Conservation (phyloP, 1,140 invertebrate genomes). For the Choristoneura fumiferana region DNA sequence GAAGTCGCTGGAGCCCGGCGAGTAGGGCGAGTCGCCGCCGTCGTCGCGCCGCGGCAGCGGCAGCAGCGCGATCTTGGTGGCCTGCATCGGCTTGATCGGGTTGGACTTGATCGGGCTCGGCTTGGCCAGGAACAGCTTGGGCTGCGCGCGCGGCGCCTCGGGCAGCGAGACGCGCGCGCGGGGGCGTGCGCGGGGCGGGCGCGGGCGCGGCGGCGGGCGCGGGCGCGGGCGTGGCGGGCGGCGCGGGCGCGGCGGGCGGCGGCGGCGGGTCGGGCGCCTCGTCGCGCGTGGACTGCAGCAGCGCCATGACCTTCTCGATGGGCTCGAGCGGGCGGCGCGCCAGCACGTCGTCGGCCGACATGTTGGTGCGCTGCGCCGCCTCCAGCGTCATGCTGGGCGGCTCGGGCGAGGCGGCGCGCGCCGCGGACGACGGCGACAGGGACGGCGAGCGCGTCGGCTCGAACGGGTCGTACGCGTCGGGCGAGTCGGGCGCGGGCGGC, state of each 20-base stretch:
- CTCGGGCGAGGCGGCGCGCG: no score
- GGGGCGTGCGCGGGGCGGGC: conserved; percentile 60
- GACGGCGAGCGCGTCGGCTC: conserved; percentile 91
- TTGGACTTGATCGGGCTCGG: conserved; percentile 77
- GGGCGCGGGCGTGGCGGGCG: conserved; percentile 22
- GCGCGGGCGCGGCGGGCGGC: conserved; percentile 61
- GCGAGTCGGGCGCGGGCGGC: conserved; percentile 82
- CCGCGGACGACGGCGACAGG: conserved; percentile 80
- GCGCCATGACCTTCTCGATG: conserved; percentile 68
- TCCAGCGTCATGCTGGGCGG: conserved; percentile 62
- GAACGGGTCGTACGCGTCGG: conserved; percentile 92
- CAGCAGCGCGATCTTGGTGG: conserved; percentile 55
- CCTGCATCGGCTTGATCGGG: conserved; percentile 78
- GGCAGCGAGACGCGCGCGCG: no score
- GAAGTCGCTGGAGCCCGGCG: conserved; percentile 89
- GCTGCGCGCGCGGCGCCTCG: conserved; percentile 27
- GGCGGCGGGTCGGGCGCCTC: conserved; percentile 67
- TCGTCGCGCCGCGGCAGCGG: conserved; percentile 77
- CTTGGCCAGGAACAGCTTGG: conserved; percentile 74
- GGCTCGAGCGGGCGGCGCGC: conserved; percentile 65
- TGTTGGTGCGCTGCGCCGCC: conserved; percentile 74
- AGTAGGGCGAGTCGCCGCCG: conserved; percentile 90
- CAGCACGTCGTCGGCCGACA: conserved; percentile 71
- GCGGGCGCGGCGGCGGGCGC: conserved; percentile 26
- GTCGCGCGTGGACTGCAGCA: conserved; percentile 69